phyloP scores from a whole-genome alignment of 2,888 invertebrate genomes.

The Heliconius ismenius region DNA sequence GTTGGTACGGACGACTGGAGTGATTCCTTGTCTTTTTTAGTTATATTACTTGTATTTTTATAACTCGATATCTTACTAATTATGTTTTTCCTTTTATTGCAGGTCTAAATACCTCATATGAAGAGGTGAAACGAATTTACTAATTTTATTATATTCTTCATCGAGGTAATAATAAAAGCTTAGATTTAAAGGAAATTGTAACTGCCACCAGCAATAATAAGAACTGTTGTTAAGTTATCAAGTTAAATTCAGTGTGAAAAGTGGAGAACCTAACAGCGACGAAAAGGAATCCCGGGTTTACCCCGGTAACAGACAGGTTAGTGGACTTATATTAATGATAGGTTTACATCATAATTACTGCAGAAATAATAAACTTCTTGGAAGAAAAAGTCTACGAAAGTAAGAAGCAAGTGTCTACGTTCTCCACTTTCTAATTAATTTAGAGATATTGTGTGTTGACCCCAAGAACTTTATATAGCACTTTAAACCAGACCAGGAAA shows the following conservation, averaged over 20 bases:
- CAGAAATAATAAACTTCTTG: background rate
- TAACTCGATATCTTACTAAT: conserved; percentile 9
- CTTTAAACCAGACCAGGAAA: background rate
- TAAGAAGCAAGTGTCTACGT: background rate
- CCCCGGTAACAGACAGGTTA: conserved; percentile 75
- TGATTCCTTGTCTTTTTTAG: conserved; percentile 3
- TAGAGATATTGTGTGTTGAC: background rate
- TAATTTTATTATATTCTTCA: conserved; percentile 24
- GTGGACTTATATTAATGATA: conserved; percentile 38
- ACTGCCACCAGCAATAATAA: conserved; percentile 50
- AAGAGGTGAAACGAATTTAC: conserved; percentile 32
- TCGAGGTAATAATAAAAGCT: conserved; percentile 25
- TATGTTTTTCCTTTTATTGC: conserved; percentile 58
- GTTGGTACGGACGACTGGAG: conserved; percentile 19
- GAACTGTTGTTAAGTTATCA: conserved; percentile 42
- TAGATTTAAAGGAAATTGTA: conserved; percentile 34
- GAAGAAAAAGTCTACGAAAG: background rate
- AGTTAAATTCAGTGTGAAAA: conserved; percentile 60
- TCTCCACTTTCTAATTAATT: background rate
- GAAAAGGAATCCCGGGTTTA: conserved; percentile 65
- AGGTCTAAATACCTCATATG: conserved; percentile 59
- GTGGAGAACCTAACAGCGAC: conserved; percentile 69
- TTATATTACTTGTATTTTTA: conserved; percentile 10
- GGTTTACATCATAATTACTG: background rate
- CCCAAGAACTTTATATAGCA: background rate